phyloP scores from a whole-genome alignment of 92 coral and sea anemone species.

The Epizoanthus ramosus region DNA sequence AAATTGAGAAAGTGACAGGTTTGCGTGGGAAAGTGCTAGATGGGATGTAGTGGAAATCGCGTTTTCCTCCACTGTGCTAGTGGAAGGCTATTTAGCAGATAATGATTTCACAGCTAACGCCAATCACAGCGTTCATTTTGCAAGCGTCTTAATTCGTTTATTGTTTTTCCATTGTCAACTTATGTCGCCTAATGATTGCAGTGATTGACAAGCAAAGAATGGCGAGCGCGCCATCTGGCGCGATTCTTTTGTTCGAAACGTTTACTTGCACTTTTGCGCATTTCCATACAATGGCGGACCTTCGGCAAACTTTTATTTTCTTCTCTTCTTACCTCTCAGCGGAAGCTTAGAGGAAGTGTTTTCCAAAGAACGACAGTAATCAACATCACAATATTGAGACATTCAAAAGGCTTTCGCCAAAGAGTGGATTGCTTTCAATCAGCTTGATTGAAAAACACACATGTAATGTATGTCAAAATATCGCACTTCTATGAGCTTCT shows the following conservation, averaged over 20 bases:
- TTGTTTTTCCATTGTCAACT: conserved; percentile 94
- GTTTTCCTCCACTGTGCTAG: conserved; percentile 73
- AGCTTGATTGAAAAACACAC: conserved; percentile 76
- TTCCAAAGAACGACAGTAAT: conserved; percentile 72
- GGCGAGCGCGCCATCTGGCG: conserved; percentile 97
- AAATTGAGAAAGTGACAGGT: conserved; percentile 26
- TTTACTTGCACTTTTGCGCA: conserved; percentile 92
- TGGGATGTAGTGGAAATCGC: conserved; percentile 72
- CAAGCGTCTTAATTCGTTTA: conserved; percentile 96
- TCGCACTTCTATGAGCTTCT: conserved; percentile 56
- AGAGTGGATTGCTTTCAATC: conserved; percentile 92
- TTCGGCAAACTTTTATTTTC: conserved; percentile 80
- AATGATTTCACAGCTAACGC: conserved; percentile 91
- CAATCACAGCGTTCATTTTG: conserved; percentile 83
- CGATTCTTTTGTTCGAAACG: conserved; percentile 69
- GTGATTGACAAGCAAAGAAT: conserved; percentile 91
- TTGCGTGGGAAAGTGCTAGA: conserved; percentile 69
- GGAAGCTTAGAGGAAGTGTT: conserved; percentile 87
- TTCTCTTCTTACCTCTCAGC: conserved; percentile 89
- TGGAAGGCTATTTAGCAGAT: conserved; percentile 84
- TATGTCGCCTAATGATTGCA: conserved; percentile 93
- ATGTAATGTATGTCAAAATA: conserved; percentile 76
- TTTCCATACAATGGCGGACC: conserved; percentile 84
- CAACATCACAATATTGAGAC: conserved; percentile 85
- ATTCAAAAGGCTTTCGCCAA: conserved; percentile 79